These are phyloP conservation scores for Parazoanthus darwini DNA, from an alignment of 92 coral and sea anemone species.

Conservation along the genomic window DNA sequence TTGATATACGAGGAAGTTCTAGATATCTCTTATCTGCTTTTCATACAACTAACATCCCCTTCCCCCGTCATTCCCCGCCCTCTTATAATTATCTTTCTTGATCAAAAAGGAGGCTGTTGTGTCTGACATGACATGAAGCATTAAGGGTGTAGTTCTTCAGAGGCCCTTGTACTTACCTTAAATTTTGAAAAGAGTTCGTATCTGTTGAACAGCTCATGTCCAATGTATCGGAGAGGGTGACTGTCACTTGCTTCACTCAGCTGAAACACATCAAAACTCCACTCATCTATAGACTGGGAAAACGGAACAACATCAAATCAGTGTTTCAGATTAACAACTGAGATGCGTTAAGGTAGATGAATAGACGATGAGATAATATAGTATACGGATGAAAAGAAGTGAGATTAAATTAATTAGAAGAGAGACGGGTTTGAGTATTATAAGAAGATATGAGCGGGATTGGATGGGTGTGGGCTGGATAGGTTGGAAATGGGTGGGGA, in stretches of 20 bases:
- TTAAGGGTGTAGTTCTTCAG: no score
- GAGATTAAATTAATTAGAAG: not conserved
- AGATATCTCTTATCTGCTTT: not conserved
- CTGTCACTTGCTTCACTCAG: constrained; percentile 76
- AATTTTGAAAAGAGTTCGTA: constrained; percentile 80
- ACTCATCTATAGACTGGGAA: constrained; percentile 72
- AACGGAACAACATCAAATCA: not conserved
- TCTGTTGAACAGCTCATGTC: constrained; percentile 79
- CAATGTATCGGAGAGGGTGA: constrained; percentile 82
- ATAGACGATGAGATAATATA: no score
- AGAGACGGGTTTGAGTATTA: not conserved
- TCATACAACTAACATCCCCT: not conserved
- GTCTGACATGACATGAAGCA: no score
- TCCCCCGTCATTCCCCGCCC: no score
- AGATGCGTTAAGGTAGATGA: not conserved
- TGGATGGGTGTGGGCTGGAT: not conserved
- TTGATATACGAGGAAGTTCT: not conserved
- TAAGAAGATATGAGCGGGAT: not conserved
- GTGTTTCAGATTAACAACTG: not conserved
- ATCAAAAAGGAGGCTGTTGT: no score
- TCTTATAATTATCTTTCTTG: no score
- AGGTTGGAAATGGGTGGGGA: not conserved
- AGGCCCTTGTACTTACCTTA: constrained; percentile 58
- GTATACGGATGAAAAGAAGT: no score
- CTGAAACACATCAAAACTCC: constrained; percentile 91